A percentile compares a stretch with the other conserved stretches of the same genome.
These are phyloP conservation scores for Erythrolamprus reginae DNA, from an alignment of 2,113 vertebrate genomes.

Conservation along the genomic window DNA sequence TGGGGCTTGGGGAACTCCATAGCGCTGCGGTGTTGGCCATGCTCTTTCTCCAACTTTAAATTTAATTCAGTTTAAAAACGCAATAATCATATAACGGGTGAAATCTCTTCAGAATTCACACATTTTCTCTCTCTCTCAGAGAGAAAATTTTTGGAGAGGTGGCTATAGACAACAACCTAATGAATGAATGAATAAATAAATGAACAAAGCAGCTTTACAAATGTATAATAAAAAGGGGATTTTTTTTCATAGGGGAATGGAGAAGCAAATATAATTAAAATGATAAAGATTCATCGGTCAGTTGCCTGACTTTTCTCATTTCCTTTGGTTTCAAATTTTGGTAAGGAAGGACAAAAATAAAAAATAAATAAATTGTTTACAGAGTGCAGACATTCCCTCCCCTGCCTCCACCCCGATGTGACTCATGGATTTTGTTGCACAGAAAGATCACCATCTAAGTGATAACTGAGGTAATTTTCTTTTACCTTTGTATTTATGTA, in stretches of 20 bases:
- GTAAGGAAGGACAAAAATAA: slow-evolving; percentile 31
- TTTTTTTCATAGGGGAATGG: not conserved
- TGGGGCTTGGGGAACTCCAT: too few species aligned
- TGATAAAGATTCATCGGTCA: not conserved
- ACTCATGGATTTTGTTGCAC: slow-evolving; percentile 36
- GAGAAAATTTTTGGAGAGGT: not conserved
- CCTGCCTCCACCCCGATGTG: slow-evolving; percentile 25
- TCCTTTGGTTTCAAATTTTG: not conserved
- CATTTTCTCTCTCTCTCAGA: not conserved
- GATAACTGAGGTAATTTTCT: slow-evolving; percentile 67
- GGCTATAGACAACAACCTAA: not conserved
- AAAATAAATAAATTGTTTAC: slow-evolving; percentile 46
- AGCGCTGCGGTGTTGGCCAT: too few species aligned
- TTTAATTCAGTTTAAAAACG: not conserved
- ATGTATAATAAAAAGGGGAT: not conserved
- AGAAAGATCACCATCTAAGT: slow-evolving; percentile 49
- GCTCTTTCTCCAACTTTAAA: too few species aligned
- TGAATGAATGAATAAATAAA: not conserved
- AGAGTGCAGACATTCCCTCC: slow-evolving; percentile 20
- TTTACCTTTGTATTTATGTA: slow-evolving; percentile 72
- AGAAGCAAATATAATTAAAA: not conserved
- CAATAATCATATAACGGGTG: not conserved
- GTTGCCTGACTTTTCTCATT: slow-evolving; percentile 1
- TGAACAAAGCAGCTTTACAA: not conserved
- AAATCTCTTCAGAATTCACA: not conserved